Percentiles rank a stretch among this genome's conserved stretches.
These are phyloP conservation scores for Pygoscelis antarcticus DNA, from an alignment of 2,113 vertebrate species.

Conservation along the genomic window DNA sequence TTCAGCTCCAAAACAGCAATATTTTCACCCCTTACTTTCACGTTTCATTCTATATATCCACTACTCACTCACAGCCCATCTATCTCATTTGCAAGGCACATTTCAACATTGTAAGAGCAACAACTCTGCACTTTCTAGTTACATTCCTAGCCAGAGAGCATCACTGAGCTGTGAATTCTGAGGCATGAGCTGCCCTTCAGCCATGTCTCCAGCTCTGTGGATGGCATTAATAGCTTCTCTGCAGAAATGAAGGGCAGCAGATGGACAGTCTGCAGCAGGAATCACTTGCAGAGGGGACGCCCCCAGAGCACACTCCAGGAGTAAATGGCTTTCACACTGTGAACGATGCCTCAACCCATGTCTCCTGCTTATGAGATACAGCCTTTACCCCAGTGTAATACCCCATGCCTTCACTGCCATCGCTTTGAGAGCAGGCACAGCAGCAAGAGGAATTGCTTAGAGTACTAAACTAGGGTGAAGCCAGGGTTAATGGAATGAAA, in stretches of 20 bases:
- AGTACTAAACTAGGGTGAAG: neutral
- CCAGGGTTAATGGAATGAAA: slow-evolving; percentile 28
- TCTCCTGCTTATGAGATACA: neutral
- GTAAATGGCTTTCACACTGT: neutral
- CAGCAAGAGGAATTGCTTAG: neutral
- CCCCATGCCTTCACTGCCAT: neutral
- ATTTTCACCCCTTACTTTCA: slow-evolving; percentile 13
- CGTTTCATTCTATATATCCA: neutral
- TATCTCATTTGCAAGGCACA: neutral
- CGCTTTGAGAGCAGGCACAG: neutral
- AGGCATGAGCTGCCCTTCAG: neutral
- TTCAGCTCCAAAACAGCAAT: slow-evolving; percentile 36
- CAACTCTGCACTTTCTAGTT: neutral
- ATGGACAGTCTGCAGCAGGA: neutral
- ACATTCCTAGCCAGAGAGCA: neutral
- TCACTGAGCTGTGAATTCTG: neutral
- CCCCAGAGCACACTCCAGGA: neutral
- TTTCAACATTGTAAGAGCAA: neutral
- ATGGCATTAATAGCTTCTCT: neutral
- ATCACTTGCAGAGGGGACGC: neutral
- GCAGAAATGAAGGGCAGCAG: neutral
- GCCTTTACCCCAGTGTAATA: neutral
- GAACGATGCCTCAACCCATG: neutral
- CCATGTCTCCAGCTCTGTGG: neutral
- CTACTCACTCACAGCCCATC: neutral